Percentiles rank a stretch among this genome's conserved stretches.
Conservation (phyloP, 2,888 invertebrate genomes). For the Hydroisotoma schaefferi region DNA sequence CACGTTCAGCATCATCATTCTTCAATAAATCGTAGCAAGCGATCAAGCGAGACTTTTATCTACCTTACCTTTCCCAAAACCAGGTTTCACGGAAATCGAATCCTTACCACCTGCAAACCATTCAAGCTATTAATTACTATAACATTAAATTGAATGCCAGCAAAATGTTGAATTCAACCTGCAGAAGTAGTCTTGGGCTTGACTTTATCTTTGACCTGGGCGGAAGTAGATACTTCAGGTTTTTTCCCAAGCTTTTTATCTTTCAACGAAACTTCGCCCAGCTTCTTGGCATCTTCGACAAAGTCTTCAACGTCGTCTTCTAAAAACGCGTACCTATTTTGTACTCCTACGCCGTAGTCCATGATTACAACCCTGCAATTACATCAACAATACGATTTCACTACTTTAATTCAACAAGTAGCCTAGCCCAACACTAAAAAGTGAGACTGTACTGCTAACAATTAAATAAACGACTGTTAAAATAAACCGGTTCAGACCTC, state of each 20-base stretch:
- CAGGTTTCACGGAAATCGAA: conserved; percentile 65
- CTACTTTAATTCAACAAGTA: too few relatives aligned
- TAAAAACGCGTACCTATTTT: conserved; percentile 79
- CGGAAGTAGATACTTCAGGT: conserved; percentile 50
- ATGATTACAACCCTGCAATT: too few relatives aligned
- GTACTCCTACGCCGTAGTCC: conserved; percentile 86
- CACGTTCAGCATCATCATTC: not conserved
- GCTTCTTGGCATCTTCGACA: conserved; percentile 56
- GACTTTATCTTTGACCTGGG: conserved; percentile 55
- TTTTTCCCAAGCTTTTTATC: not conserved
- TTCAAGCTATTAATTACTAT: too few relatives aligned
- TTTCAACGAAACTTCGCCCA: not conserved
- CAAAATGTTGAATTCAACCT: not conserved
- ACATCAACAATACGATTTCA: too few relatives aligned
- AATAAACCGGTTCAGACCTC: too few relatives aligned
- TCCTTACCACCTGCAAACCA: too few relatives aligned
- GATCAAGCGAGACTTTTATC: not conserved
- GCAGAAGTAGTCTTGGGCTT: conserved; percentile 25
- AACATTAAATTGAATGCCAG: not conserved
- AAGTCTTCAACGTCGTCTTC: conserved; percentile 66
- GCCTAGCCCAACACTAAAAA: too few relatives aligned
- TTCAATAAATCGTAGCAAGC: not conserved
- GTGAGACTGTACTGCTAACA: too few relatives aligned
- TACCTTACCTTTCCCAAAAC: conserved; percentile 10
- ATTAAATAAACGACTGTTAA: too few relatives aligned